phyloP scores from a whole-genome alignment of 2,797 vertebrate species.

The Galaxias olidus region DNA sequence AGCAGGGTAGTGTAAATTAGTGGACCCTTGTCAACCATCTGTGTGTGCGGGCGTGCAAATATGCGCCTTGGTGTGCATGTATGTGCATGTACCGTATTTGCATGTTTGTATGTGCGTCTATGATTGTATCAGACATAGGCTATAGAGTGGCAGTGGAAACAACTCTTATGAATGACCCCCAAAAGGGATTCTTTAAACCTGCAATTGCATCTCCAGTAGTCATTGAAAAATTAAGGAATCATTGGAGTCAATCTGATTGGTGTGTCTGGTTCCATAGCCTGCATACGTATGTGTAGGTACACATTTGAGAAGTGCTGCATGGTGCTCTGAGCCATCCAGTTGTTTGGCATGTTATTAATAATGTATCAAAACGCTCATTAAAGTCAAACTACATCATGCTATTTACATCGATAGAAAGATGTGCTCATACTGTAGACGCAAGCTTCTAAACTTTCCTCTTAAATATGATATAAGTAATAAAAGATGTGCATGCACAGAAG shows the following conservation, averaged over 20 bases:
- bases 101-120: too few species aligned
- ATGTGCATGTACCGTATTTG: too few species aligned
- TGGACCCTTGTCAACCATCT: too few species aligned
- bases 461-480: not conserved
- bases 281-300: not conserved
- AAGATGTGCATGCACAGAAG: not conserved
- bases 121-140: too few species aligned
- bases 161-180: too few species aligned
- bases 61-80: too few species aligned
- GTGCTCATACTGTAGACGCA: slow-evolving; percentile 31
- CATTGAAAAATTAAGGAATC: too few species aligned
- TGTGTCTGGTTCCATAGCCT: slow-evolving; percentile 67
- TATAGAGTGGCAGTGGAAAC: too few species aligned
- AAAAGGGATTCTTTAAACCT: too few species aligned
- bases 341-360: slow-evolving; percentile 51
- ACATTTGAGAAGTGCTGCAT: slow-evolving; percentile 9
- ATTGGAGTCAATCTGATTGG: not conserved
- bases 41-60: too few species aligned
- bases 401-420: slow-evolving; percentile 27
- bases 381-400: slow-evolving; percentile 39
- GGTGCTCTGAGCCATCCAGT: slow-evolving; percentile 33
- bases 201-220: too few species aligned
- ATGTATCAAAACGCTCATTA: slow-evolving; percentile 44
- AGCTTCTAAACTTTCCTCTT: slow-evolving; percentile 17
- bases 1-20: too few species aligned